These are phyloP conservation scores for Arnoldichthys spilopterus DNA, from an alignment of 2,797 vertebrate species.

Conservation along the genomic window DNA sequence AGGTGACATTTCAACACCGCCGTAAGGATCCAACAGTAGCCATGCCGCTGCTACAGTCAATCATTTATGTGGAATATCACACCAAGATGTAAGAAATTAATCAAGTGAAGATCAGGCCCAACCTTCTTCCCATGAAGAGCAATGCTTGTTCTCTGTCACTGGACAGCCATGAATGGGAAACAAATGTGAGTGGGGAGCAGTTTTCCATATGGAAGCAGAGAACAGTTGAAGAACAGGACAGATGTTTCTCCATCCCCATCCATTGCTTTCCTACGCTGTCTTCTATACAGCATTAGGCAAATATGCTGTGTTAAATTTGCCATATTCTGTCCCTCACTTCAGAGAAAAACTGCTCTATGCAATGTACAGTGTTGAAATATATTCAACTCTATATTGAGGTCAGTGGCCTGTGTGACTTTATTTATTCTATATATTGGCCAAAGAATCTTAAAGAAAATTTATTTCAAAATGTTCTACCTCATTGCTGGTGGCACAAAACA, in stretches of 20 bases:
- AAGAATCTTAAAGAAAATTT: too few relatives aligned
- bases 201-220: conserved; percentile 48
- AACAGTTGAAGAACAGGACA: conserved; percentile 25
- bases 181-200: conserved; percentile 51
- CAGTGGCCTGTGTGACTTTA: not conserved
- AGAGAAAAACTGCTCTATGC: not conserved
- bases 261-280: conserved; percentile 25
- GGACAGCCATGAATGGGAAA: conserved; percentile 51
- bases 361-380: not conserved
- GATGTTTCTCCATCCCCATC: conserved; percentile 54
- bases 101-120: conserved; percentile 49
- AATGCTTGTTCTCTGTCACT: conserved; percentile 21
- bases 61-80: conserved; percentile 68
- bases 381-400: not conserved
- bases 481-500: too few relatives aligned
- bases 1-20: conserved; percentile 68
- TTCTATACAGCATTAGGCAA: conserved; percentile 35
- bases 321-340: conserved; percentile 2
- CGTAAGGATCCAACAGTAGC: conserved; percentile 62
- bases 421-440: not conserved
- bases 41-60: conserved; percentile 62
- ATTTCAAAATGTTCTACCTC: too few relatives aligned
- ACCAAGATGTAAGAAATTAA: conserved; percentile 64
- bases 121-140: conserved; percentile 32
- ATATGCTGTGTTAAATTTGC: conserved; percentile 35